Base-by-base conservation (phyloP, 2,888 invertebrate genomes). In the Cyaniris semiargus region DNA sequence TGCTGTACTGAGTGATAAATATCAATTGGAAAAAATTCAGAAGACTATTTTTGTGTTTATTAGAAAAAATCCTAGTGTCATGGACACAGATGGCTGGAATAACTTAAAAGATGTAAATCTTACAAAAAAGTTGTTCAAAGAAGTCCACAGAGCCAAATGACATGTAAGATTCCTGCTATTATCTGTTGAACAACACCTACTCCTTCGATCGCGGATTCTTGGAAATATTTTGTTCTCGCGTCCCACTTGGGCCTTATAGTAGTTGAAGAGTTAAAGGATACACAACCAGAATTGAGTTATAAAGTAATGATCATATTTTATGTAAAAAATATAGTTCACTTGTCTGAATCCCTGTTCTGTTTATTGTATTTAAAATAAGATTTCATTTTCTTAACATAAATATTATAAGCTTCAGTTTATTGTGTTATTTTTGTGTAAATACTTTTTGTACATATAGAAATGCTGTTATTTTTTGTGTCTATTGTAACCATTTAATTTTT, bases 1-100 rank as follows among this genome's bases (percentile, higher is more conserved):
- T 78, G 91, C 90, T 48, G 79, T 86, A 0, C 76, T 91, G 44
- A 87, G 92, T 1, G 89, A 90, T 70, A 89, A 87, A 77, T 90
- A 89, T 79, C 84, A 87, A 56, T 79, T 91, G 60, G 81, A 84
- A 0, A 81, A 86, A 38, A 81, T 92, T 13, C 87, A 86, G 76
- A 76, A 79, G 2, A 85, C 81, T 78, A 88, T 88, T 0, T 89
- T 89, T 79, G 79, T 84, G 58, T 93, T 86, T 79, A 89, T 93
- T 31, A 87, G 86, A 78, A 82, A 85, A 15, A 85, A 91, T 80
- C 88, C 88, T 3, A 83, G 85, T 76, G 86, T 91, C 0, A 81
- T 91, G 80, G 82, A 86, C 6, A 88, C 89, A 3, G 85, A 88
- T 1, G 86, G 85, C 1, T 93, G 92, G 90, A 86, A 85, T 58